Evolutionary conservation across 2,888 invertebrate species (phyloP), one percentile per base, ranked within the genome.

Genomic region (Chymomyza caudatula): DNA sequence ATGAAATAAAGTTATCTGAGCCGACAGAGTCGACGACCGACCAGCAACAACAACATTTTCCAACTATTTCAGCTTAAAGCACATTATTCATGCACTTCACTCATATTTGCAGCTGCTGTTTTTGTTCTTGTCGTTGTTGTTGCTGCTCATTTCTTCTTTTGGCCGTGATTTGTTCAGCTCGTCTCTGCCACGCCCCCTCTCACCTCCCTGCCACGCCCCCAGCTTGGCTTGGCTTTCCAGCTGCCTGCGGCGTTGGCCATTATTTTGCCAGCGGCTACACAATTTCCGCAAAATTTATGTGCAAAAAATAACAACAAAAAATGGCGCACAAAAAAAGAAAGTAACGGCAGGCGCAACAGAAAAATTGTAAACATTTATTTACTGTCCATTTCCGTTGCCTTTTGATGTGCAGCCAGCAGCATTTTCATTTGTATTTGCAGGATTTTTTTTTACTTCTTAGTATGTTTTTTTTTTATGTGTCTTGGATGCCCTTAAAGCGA

Each of bases 311-410:
- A 63, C 43, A 63, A 51, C 11, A 60, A 63, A 22, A n/a, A 51
- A 19, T 42, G 51, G 19, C 20, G 23, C 11, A 42, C 15, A 53
- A 44, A 55, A 42, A 63, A 65, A 53, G 54, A 20, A 55, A 63
- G 60, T 61, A 42, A 60, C 29, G 56, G 15, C 63, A 67, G 71
- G 66, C 71, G 66, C 77, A 71, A 73, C 64, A 69, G 67, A 80
- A 72, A 78, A 85, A 86, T 78, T 85, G 79, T 85, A 82, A 86
- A 85, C 85, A 81, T 82, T 81, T 82, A 86, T 81, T 86, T 86
- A 86, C 86, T 81, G 81, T 81, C 81, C 86, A 81, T 81, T 81
- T 86, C 86, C 81, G 76, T 57, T 77, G 78, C 76, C 67, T 77
- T 76, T 77, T 77, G 75, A 74, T 67, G 63, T 64, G 77, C 22